phyloP scores from a whole-genome alignment of 2,113 vertebrate genomes.

The Stictonetta naevosa region DNA sequence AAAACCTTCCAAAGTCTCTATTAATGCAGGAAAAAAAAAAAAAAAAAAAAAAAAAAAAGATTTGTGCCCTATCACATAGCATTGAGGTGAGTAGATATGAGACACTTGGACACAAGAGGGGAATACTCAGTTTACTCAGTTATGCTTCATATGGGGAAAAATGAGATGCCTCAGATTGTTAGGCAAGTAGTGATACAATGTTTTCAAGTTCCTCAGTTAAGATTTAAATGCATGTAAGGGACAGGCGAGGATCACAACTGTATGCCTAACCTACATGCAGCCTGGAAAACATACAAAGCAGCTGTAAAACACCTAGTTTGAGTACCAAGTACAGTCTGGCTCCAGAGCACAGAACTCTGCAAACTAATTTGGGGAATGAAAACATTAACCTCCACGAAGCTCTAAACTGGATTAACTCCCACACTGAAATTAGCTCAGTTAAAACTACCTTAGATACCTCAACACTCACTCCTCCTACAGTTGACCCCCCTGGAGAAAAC shows the following conservation, averaged over 20 bases:
- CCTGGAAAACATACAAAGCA: background rate
- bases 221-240: background rate
- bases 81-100: background rate
- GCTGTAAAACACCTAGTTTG: background rate
- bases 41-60: background rate
- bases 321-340: background rate
- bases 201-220: background rate
- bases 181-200: background rate
- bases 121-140: background rate
- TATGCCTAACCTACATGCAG: background rate
- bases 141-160: background rate
- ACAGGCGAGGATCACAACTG: background rate
- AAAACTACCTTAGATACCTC: background rate
- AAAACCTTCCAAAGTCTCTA: background rate
- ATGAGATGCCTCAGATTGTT: background rate
- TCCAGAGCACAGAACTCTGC: background rate
- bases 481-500: background rate
- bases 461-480: background rate
- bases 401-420: background rate
- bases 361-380: background rate
- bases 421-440: background rate
- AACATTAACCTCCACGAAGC: background rate
- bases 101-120: background rate
- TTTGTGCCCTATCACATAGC: background rate
- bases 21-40: background rate